A percentile compares a stretch with the other conserved stretches of the same genome.
phyloP scores from a whole-genome alignment of 2,797 vertebrate genomes.

The Manis pentadactyla region DNA sequence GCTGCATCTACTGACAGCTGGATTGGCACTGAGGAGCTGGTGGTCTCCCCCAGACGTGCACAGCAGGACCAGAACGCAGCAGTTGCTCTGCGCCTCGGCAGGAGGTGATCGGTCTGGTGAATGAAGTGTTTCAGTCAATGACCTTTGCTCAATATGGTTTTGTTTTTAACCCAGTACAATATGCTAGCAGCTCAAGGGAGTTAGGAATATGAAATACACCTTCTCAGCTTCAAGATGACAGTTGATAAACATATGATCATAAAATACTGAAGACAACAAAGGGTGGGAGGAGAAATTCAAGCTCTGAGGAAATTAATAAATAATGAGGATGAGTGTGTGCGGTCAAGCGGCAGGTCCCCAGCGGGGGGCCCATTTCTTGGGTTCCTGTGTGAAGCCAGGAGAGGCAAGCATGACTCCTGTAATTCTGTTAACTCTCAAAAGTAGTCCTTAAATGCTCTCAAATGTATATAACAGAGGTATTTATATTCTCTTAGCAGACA shows the following conservation, averaged over 20 bases:
- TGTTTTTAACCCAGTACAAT: neutral
- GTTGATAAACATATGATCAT: neutral
- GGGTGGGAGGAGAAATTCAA: neutral
- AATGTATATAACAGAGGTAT: no score
- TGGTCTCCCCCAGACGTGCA: neutral
- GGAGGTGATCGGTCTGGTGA: neutral
- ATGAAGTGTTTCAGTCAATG: neutral
- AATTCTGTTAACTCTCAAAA: neutral
- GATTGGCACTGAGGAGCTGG: rapidly evolving
- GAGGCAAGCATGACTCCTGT: neutral
- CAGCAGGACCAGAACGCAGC: neutral
- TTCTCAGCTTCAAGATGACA: neutral
- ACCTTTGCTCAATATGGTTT: neutral
- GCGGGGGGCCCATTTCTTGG: rapidly evolving
- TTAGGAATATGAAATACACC: neutral
- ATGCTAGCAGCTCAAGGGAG: neutral
- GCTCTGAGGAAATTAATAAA: neutral
- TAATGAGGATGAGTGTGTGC: neutral
- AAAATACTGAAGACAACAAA: neutral
- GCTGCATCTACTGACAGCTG: neutral
- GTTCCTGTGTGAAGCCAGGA: neutral
- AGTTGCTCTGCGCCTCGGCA: neutral
- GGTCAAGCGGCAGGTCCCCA: rapidly evolving
- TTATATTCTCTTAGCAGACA: neutral
- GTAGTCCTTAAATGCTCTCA: neutral